phyloP scores from a whole-genome alignment of 2,797 vertebrate genomes.

The Heliangelus exortis region DNA sequence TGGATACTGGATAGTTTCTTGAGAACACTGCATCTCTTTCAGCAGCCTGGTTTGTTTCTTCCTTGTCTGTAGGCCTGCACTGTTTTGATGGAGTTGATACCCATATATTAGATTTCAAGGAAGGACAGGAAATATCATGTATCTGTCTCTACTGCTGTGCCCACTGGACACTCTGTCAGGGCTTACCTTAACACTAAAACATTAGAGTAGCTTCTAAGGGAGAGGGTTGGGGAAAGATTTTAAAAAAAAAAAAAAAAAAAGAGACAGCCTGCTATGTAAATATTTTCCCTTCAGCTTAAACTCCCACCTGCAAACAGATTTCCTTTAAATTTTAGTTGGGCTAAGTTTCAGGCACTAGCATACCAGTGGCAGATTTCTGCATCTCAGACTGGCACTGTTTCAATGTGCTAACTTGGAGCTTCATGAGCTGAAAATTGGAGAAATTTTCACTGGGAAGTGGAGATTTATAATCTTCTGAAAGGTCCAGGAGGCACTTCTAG shows the following conservation, averaged over 20 bases:
- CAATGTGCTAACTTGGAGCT: not conserved
- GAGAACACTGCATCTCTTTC: not conserved
- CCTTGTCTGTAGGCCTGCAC: not conserved
- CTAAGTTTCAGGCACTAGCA: not conserved
- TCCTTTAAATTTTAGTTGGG: not conserved
- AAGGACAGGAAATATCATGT: not conserved
- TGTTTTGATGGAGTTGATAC: not conserved
- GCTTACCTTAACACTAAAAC: not conserved
- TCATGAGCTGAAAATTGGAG: not conserved
- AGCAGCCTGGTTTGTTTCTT: not conserved
- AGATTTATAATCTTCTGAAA: not conserved
- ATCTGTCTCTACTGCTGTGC: not conserved
- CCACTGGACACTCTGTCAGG: not conserved
- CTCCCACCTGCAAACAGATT: not conserved
- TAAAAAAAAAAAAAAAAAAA: too few species aligned
- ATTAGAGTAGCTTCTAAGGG: not conserved
- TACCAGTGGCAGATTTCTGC: not conserved
- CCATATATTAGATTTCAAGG: conserved; percentile 11
- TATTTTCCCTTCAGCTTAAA: not conserved
- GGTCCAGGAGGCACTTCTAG: not conserved
- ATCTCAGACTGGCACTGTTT: not conserved
- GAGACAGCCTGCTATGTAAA: not conserved
- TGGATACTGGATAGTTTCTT: not conserved
- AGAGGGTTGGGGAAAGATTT: too few species aligned
- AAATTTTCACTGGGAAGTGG: not conserved